These are phyloP conservation scores for Dromiciops gliroides DNA, from an alignment of 2,113 vertebrate species.

Conservation along the genomic window DNA sequence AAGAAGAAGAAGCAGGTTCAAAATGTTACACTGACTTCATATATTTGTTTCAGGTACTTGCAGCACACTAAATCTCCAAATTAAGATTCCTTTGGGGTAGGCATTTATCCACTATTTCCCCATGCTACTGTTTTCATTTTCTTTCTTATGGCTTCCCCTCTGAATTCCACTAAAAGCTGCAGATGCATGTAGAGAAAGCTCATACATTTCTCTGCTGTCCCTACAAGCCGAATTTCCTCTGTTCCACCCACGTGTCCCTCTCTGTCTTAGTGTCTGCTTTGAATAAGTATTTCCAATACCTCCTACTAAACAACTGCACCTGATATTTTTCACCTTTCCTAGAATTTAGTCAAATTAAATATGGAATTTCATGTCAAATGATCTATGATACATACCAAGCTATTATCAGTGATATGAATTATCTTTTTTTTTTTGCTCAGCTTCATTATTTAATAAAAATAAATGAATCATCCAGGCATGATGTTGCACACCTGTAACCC, in stretches of 20 bases:
- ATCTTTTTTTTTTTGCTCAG: neutral
- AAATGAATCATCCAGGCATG: neutral
- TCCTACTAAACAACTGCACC: neutral
- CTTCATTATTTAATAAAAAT: neutral
- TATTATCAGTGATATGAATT: neutral
- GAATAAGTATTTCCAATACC: neutral
- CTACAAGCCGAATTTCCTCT: no score
- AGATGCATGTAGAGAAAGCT: neutral
- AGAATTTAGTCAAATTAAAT: neutral
- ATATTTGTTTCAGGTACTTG: neutral
- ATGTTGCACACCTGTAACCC: neutral
- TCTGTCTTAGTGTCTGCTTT: neutral
- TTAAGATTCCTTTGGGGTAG: neutral
- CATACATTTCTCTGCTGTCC: neutral
- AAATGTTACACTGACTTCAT: neutral
- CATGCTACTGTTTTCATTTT: neutral
- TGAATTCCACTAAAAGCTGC: neutral
- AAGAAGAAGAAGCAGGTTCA: neutral
- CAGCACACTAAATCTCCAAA: neutral
- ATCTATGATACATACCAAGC: neutral
- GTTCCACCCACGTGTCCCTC: neutral
- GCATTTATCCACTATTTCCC: neutral
- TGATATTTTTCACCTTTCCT: neutral
- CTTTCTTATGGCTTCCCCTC: neutral
- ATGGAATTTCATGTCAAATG: neutral